phyloP scores from a whole-genome alignment of 2,888 invertebrate genomes.

The Electrophaes corylata region DNA sequence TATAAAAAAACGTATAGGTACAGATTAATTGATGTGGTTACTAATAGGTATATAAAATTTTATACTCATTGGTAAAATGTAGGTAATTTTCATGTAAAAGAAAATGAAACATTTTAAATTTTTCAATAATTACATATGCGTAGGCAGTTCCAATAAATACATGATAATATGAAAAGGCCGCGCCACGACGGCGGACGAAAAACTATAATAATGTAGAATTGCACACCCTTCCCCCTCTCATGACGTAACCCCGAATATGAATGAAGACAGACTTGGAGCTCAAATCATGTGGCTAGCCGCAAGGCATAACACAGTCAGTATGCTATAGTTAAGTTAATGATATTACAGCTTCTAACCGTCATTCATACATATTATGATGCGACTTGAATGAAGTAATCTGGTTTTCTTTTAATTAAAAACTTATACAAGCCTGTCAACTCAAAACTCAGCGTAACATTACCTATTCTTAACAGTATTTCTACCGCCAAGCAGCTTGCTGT shows the following conservation, averaged over 20 bases:
- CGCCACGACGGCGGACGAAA: slow-evolving; percentile 21
- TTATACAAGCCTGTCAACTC: no score
- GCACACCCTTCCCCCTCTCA: slow-evolving; percentile 11
- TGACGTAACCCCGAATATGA: slow-evolving; percentile 33
- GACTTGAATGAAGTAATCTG: no score
- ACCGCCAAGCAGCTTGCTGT: no score
- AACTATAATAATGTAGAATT: slow-evolving; percentile 17
- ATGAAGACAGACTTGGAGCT: slow-evolving; percentile 23
- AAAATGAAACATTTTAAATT: not conserved
- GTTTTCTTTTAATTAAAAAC: no score
- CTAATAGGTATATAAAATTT: no score
- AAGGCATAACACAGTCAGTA: slow-evolving; percentile 28
- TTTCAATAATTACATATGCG: not conserved
- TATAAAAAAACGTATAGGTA: no score
- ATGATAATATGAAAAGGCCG: slow-evolving; percentile 15
- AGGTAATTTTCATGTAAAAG: not conserved
- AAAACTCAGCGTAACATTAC: no score
- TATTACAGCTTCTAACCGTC: not conserved
- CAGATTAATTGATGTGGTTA: no score
- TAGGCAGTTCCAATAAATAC: slow-evolving; percentile 17
- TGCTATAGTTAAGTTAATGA: slow-evolving; percentile 16
- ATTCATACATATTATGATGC: not conserved
- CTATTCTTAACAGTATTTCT: no score
- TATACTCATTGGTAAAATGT: no score
- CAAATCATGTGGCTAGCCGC: slow-evolving; percentile 23